phyloP scores from a whole-genome alignment of 2,113 vertebrate genomes.

The Ptyas mucosa region DNA sequence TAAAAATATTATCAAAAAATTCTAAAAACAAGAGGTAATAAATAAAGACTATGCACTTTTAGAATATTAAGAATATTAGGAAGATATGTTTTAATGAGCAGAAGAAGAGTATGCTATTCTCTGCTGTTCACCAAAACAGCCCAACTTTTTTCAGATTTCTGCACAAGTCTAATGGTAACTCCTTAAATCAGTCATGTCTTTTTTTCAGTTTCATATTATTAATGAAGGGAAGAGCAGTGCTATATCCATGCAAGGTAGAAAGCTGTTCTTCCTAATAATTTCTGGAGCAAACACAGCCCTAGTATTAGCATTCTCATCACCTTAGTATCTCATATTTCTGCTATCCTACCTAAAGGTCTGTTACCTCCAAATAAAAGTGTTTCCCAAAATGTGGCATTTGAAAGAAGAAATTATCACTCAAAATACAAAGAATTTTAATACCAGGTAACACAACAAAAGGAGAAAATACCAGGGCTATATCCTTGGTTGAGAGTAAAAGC shows the following conservation, averaged over 20 bases:
- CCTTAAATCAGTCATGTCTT: neutral
- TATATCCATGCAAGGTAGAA: neutral
- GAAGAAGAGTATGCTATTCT: neutral
- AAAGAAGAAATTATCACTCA: neutral
- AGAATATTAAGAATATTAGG: neutral
- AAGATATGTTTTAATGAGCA: neutral
- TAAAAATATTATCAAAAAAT: neutral
- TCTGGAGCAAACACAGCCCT: neutral
- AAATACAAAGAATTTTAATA: neutral
- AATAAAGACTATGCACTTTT: neutral
- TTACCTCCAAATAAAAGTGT: neutral
- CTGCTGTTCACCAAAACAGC: neutral
- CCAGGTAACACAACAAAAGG: too few species aligned
- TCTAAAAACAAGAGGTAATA: neutral
- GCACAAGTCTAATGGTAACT: neutral
- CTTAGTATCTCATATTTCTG: neutral
- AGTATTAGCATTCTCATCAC: neutral
- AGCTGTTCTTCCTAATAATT: neutral
- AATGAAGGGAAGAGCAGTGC: neutral
- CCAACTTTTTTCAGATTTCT: neutral
- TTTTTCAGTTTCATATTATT: neutral
- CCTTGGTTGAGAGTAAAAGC: neutral
- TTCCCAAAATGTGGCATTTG: neutral
- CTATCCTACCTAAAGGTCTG: neutral
- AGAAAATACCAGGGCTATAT: neutral